Evolutionary conservation across 64 coral and sea anemone species (phyloP).

Genomic region (Hydrozoanthus tunicans): DNA sequence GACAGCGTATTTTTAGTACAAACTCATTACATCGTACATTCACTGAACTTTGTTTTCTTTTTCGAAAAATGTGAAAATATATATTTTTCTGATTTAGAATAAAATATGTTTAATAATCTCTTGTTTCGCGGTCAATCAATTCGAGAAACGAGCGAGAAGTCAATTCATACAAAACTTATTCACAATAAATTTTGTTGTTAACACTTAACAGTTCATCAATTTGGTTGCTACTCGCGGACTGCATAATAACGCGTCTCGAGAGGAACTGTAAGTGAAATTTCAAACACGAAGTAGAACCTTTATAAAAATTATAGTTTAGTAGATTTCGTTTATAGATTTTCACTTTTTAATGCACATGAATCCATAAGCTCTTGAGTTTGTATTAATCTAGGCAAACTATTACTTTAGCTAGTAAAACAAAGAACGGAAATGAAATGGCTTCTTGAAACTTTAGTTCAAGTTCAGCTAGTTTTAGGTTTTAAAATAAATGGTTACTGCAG

Average conservation of each 20-base stretch:
- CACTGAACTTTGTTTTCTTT: conserved; percentile 12
- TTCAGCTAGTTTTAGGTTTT: no score
- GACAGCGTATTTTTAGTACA: conserved; percentile 2
- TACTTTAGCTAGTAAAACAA: neutral
- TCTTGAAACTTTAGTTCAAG: no score
- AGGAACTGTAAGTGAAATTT: conserved; percentile 24
- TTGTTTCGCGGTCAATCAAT: conserved; percentile 2
- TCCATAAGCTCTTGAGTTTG: neutral
- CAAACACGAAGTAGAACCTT: conserved; percentile 45
- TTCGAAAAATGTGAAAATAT: conserved; percentile 60
- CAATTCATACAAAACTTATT: conserved; percentile 26
- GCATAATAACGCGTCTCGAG: neutral
- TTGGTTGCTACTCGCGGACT: neutral
- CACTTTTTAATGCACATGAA: neutral
- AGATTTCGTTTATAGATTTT: conserved; percentile 30
- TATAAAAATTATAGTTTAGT: conserved; percentile 56
- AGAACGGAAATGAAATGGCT: neutral
- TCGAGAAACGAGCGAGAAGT: conserved; percentile 24
- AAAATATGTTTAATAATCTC: conserved; percentile 62
- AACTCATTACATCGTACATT: conserved; percentile 14
- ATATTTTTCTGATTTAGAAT: conserved; percentile 59
- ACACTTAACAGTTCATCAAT: conserved; percentile 6
- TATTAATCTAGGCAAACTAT: neutral
- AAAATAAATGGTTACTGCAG: no score
- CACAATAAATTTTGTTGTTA: conserved; percentile 24